These are phyloP conservation scores for Orchesella flavescens DNA, from an alignment of 2,888 invertebrate genomes.

Conservation along the genomic window DNA sequence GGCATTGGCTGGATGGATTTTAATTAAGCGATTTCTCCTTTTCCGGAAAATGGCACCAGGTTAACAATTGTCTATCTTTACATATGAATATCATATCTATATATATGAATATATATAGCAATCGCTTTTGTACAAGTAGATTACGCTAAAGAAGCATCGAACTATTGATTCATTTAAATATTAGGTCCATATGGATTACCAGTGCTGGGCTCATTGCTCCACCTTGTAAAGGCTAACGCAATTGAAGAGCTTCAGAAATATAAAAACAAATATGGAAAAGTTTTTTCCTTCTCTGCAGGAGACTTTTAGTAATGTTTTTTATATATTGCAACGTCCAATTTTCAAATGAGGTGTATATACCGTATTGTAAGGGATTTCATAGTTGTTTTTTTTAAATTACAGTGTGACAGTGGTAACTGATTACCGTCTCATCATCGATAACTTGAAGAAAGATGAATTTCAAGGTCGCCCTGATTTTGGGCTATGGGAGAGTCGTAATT, in stretches of 20 bases:
- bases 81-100: too few relatives aligned
- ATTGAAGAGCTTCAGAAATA: background rate
- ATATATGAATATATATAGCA: too few relatives aligned
- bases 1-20: background rate
- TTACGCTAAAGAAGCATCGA: too few relatives aligned
- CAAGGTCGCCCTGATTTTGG: slow-evolving; percentile 67
- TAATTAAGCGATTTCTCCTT: background rate
- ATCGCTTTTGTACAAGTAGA: too few relatives aligned
- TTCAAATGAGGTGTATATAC: too few relatives aligned
- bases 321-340: too few relatives aligned
- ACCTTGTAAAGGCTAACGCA: background rate
- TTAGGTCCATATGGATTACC: background rate
- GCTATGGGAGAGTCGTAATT: slow-evolving; percentile 57
- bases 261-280: slow-evolving; percentile 1
- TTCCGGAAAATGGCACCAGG: slow-evolving; percentile 12
- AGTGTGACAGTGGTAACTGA: slow-evolving; percentile 66
- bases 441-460: slow-evolving; percentile 65
- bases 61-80: too few relatives aligned
- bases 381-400: background rate
- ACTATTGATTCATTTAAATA: too few relatives aligned
- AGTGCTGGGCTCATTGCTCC: background rate
- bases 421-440: slow-evolving; percentile 60
- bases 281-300: background rate
- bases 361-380: too few relatives aligned
- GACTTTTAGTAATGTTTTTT: background rate